These are phyloP conservation scores for Ophion ventricosus DNA, from an alignment of 2,888 invertebrate species.

Conservation along the genomic window DNA sequence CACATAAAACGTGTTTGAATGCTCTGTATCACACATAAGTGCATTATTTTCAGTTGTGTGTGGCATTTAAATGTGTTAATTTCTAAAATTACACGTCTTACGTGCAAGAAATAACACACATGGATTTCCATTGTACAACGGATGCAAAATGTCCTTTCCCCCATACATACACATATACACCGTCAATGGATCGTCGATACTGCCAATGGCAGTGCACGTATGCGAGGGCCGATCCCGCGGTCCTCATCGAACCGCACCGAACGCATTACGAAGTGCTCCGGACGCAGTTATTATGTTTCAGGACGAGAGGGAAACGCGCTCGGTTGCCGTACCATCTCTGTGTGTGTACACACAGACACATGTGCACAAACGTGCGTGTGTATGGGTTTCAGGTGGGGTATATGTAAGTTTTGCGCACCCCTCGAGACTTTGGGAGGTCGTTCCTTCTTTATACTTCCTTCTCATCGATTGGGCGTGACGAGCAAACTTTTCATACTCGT, in stretches of 20 bases:
- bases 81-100: no score
- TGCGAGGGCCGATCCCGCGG: conserved; percentile 13
- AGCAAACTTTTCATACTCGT: conserved; percentile 68
- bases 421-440: conserved; percentile 70
- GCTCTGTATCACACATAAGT: no score
- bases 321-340: conserved; percentile 8
- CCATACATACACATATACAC: conserved; percentile 8
- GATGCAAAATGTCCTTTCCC: no score
- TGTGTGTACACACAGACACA: background rate
- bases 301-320: conserved; percentile 37
- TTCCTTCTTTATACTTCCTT: conserved; percentile 69
- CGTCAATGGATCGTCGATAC: conserved; percentile 31
- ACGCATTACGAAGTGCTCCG: conserved; percentile 54
- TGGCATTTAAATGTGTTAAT: no score
- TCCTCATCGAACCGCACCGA: conserved; percentile 45
- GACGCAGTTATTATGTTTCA: conserved; percentile 59
- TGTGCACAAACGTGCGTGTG: background rate
- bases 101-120: no score
- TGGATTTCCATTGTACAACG: no score
- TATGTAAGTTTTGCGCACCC: conserved; percentile 40
- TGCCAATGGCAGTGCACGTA: conserved; percentile 23
- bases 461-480: conserved; percentile 72
- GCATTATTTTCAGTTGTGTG: no score
- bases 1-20: no score
- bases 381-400: conserved; percentile 12